Conservation (phyloP, 1,140 invertebrate species). For the Leguminivora glycinivorella region DNA sequence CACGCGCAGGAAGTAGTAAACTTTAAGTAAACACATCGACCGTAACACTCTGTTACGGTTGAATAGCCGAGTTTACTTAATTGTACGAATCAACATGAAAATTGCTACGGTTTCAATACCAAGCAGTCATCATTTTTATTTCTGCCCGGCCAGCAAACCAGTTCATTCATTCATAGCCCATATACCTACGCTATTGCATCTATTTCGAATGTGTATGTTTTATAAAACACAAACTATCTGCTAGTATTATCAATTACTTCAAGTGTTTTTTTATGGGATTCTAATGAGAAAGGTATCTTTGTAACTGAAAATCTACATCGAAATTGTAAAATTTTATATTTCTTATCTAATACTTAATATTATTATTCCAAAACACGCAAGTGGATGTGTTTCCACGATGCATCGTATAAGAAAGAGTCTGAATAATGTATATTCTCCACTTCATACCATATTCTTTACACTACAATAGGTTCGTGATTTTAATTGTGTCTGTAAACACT, state of each 20-base stretch:
- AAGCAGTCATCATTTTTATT: slow-evolving; percentile 6
- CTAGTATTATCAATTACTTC: neutral
- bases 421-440: slow-evolving; percentile 68
- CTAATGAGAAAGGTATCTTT: too few species aligned
- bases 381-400: slow-evolving; percentile 47
- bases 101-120: slow-evolving; percentile 25
- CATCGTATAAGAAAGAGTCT: slow-evolving; percentile 69
- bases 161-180: slow-evolving; percentile 19
- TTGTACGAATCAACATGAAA: slow-evolving; percentile 39
- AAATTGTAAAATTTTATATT: neutral
- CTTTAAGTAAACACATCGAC: slow-evolving; percentile 55
- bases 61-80: slow-evolving; percentile 54
- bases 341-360: slow-evolving; percentile 33
- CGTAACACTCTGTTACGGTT: slow-evolving; percentile 50
- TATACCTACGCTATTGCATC: neutral
- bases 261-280: neutral
- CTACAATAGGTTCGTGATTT: slow-evolving; percentile 43
- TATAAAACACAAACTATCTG: neutral
- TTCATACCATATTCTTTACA: slow-evolving; percentile 52
- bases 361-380: slow-evolving; percentile 63
- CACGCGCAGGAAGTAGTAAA: slow-evolving; percentile 54
- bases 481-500: slow-evolving; percentile 7
- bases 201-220: neutral
- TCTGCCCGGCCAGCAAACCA: neutral
- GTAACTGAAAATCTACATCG: too few species aligned